Evolutionary conservation across 2,888 invertebrate genomes (phyloP), one percentile per base, ranked within the genome.

Genomic region (Venusia cambrica): DNA sequence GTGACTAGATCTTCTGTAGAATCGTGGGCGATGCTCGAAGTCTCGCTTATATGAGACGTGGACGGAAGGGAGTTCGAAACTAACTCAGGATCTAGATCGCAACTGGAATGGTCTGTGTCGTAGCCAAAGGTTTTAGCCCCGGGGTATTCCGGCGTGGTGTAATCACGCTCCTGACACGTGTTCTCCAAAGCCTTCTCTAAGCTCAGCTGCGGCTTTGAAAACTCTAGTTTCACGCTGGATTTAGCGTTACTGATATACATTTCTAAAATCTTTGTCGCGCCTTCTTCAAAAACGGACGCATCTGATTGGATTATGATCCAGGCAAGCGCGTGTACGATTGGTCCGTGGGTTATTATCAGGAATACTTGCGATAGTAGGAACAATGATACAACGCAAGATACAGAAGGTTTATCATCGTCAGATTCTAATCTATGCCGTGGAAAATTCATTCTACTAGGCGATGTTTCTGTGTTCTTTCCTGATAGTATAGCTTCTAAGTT

Each of bases 311-410:
- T 80, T 62, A 98, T 92, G 35, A 97, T 95, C 90, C 96, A 93
- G 18, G 97, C 96, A 48, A 99, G 77, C 3, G 95, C 93, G 58
- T 96, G 94, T 2, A 98, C 96, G 51, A 99, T 89, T 0, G 97
- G 97, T 1, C 93, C 91, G 71, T 98, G 96, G 2, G 95, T 94
- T 46, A 98, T 92, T 48, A 98, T 98, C 36, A 98, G 88, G 84
- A 98, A 98, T 24, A 99, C 97, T 90, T 98, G 95, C 1, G 97
- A 97, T 41, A 98, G 81, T 36, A 98, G 85, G 84, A 97, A 98
- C 41, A 98, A 83, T 0, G 97, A 92, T 2, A 98, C 96, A 4
- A 97, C 95, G 42, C 95, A 94, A 39, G 97, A 97, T 0, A 97
- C 94, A 43, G 94, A 92, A 2, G 92, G 92, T 72, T 91, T 91